phyloP scores from a whole-genome alignment of 2,888 invertebrate species.

The Electrophaes corylata region DNA sequence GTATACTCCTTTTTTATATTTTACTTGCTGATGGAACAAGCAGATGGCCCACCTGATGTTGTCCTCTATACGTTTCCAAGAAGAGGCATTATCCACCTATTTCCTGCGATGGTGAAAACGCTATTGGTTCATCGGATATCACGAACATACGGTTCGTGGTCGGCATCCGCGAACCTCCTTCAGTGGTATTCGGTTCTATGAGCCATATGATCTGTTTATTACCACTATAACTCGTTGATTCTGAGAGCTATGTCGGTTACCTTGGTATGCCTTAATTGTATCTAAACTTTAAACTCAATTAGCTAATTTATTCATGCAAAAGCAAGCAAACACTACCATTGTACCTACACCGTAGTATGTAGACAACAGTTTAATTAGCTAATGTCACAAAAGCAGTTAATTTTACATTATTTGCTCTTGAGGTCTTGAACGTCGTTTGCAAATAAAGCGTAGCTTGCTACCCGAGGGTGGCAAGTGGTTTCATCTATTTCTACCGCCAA shows the following conservation, averaged over 20 bases:
- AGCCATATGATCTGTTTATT: too few species aligned
- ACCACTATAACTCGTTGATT: too few species aligned
- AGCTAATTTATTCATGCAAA: slow-evolving; percentile 5
- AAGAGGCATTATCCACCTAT: too few species aligned
- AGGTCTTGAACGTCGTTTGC: not conserved
- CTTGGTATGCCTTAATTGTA: not conserved
- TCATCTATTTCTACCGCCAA: slow-evolving; percentile 17
- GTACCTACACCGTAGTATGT: not conserved
- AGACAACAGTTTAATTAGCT: slow-evolving; percentile 16
- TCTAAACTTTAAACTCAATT: not conserved
- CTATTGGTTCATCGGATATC: too few species aligned
- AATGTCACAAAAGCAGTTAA: slow-evolving; percentile 15
- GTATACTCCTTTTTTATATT: too few species aligned
- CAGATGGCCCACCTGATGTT: too few species aligned
- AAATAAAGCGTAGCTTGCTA: not conserved
- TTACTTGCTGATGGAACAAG: too few species aligned
- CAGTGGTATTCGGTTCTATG: too few species aligned
- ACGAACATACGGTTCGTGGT: too few species aligned
- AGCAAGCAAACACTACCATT: not conserved
- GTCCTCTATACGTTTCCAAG: too few species aligned
- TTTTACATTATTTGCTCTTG: slow-evolving; percentile 9
- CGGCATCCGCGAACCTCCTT: too few species aligned
- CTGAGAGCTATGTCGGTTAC: not conserved
- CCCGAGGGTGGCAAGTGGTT: slow-evolving; percentile 8
- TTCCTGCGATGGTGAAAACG: too few species aligned